Evolutionary conservation across 2,888 invertebrate genomes (phyloP).

Genomic region (Agonum fuliginosum): DNA sequence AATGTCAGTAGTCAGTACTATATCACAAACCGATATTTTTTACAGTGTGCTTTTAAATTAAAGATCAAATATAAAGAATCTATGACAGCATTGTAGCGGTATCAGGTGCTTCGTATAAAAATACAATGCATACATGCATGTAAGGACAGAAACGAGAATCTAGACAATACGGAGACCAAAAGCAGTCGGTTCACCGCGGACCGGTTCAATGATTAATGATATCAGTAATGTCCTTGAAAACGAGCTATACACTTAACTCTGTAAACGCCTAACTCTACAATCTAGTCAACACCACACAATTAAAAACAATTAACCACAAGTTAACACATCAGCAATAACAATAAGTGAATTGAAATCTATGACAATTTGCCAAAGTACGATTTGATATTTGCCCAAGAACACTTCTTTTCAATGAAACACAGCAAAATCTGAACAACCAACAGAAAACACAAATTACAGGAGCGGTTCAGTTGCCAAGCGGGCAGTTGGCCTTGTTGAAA

Average conservation of each 20-base stretch:
- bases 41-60: too few species aligned
- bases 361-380: too few species aligned
- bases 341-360: not conserved
- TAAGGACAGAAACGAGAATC: not conserved
- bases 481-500: slow-evolving; percentile 67
- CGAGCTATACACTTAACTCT: slow-evolving; percentile 18
- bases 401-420: too few species aligned
- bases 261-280: slow-evolving; percentile 23
- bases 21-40: too few species aligned
- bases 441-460: slow-evolving; percentile 55
- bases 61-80: too few species aligned
- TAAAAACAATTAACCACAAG: slow-evolving; percentile 1
- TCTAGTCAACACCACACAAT: slow-evolving; percentile 7
- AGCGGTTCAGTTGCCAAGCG: slow-evolving; percentile 68
- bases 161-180: slow-evolving; percentile 42
- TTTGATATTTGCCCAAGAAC: too few species aligned
- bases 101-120: not conserved
- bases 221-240: slow-evolving; percentile 53
- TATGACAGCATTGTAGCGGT: not conserved
- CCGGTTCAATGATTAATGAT: slow-evolving; percentile 58
- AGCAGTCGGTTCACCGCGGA: slow-evolving; percentile 27
- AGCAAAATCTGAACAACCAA: not conserved
- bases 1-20: too few species aligned
- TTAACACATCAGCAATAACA: not conserved
- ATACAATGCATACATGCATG: not conserved